Percentiles rank a stretch among this genome's conserved stretches.
Evolutionary conservation across 2,797 vertebrate genomes (phyloP).

Genomic region (Antennarius maculatus): DNA sequence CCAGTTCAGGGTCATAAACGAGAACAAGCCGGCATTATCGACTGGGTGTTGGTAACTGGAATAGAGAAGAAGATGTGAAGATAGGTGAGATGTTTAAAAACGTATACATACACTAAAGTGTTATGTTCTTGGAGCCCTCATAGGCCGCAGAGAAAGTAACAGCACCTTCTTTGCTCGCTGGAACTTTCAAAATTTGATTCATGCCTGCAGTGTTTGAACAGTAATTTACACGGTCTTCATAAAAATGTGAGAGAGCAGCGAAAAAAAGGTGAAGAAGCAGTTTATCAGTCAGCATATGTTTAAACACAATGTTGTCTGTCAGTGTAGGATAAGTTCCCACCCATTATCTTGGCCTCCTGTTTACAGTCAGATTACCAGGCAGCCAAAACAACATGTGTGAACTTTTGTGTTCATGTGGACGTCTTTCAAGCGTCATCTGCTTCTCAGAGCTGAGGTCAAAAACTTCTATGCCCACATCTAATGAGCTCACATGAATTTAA

Average conservation of each 20-base stretch:
- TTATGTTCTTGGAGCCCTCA: conserved; percentile 45
- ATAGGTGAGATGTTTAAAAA: conserved; percentile 53
- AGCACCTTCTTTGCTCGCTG: conserved; percentile 52
- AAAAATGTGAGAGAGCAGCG: conserved; percentile 74
- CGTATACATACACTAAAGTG: conserved; percentile 51
- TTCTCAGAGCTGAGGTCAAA: neutral
- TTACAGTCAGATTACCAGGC: conserved; percentile 25
- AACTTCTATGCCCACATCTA: conserved; percentile 1
- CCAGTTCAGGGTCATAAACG: conserved; percentile 88
- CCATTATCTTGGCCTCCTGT: conserved; percentile 66
- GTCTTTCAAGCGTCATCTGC: conserved; percentile 15
- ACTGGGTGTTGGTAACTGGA: conserved; percentile 87
- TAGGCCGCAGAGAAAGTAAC: conserved; percentile 15
- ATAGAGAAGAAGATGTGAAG: conserved; percentile 51
- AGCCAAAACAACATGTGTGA: conserved; percentile 29
- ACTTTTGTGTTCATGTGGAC: neutral
- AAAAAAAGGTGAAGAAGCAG: conserved; percentile 38
- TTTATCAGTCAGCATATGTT: conserved; percentile 70
- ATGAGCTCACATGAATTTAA: neutral
- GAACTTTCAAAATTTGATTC: conserved; percentile 66
- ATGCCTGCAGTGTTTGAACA: conserved; percentile 75
- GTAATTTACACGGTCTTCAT: conserved; percentile 75
- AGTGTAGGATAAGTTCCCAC: conserved; percentile 60
- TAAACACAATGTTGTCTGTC: conserved; percentile 59
- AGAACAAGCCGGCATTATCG: conserved; percentile 87